Percentiles rank a stretch among this genome's conserved stretches.
These are phyloP conservation scores for Thaumetopoea pityocampa DNA, from an alignment of 1,140 invertebrate species.

Conservation along the genomic window DNA sequence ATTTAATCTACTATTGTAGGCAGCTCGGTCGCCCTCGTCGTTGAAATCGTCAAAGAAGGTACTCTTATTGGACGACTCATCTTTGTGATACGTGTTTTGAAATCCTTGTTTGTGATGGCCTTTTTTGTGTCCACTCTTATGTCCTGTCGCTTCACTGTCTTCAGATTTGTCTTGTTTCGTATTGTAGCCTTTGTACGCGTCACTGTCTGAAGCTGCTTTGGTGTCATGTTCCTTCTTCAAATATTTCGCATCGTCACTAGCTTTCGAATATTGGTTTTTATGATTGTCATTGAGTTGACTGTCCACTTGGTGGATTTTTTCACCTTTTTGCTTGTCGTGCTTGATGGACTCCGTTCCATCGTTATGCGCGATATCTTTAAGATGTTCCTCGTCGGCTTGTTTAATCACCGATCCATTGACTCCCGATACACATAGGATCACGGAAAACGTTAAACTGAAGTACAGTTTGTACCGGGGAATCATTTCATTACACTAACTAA, in stretches of 20 bases:
- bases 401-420: slow-evolving; percentile 53
- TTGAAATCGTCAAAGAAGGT: slow-evolving; percentile 80
- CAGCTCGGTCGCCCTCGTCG: slow-evolving; percentile 76
- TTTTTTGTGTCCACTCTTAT: slow-evolving; percentile 77
- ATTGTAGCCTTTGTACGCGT: slow-evolving; percentile 61
- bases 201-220: slow-evolving; percentile 55
- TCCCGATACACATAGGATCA: slow-evolving; percentile 35
- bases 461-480: slow-evolving; percentile 36
- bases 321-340: slow-evolving; percentile 61
- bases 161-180: slow-evolving; percentile 64
- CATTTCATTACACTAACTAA: slow-evolving; percentile 47
- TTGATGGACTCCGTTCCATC: slow-evolving; percentile 56
- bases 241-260: slow-evolving; percentile 64
- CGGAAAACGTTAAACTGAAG: slow-evolving; percentile 33
- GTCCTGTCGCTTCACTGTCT: slow-evolving; percentile 59
- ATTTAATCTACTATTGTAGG: slow-evolving; percentile 70
- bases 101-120: slow-evolving; percentile 81
- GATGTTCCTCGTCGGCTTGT: slow-evolving; percentile 59
- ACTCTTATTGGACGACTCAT: slow-evolving; percentile 80
- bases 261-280: slow-evolving; percentile 63
- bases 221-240: slow-evolving; percentile 64
- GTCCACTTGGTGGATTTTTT: slow-evolving; percentile 65
- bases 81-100: slow-evolving; percentile 80
- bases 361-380: slow-evolving; percentile 62
- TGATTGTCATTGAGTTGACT: slow-evolving; percentile 60